Evolutionary conservation across 2,113 vertebrate genomes (phyloP), one percentile per base, ranked within the genome.

Genomic region (Dasyornis broadbenti): DNA sequence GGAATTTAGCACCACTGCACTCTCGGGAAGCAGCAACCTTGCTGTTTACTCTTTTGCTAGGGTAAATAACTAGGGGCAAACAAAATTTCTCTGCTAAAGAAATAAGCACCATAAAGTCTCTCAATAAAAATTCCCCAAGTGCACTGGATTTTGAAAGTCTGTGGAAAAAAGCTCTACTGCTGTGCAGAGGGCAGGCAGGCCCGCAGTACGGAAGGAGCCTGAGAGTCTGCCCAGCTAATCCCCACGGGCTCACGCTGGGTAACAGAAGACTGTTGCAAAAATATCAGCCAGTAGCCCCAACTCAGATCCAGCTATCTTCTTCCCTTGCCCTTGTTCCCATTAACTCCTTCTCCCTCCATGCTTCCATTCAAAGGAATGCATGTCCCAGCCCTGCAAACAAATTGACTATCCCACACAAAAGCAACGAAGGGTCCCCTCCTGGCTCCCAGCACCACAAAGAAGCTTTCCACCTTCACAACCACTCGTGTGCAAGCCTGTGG

Each of bases 211-310:
- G 73, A 92, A 96, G 90, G 90, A 93, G 96, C 78, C 95, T 69
- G 75, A 37, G 82, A 93, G 92, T 94, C 96, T 96, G 92, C 92
- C 85, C 28, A 0, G 90, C 63, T 96, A 96, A 96, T 93, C 95
- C 94, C 92, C 6, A 5, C 1, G 1, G 73, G 40, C 94, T 88
- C 90, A n/a, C 1, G 1, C 77, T 91, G 92, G 77, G 94, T 95
- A 95, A 96, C 70, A 91, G 90, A 96, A 95, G 66, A 90, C 89
- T 52, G 60, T 2, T 86, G 82, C 83, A 94, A 89, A 97, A 94
- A 89, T 95, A 95, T 7, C 94, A 94, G 89, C 80, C 89, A 75
- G 76, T 22, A 90, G 72, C 89, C 88, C 91, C 91, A 92, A 28
- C 82, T 44, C 33, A 53, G 65, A 77, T 22, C 83, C 91, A 89